A percentile compares a stretch with the other conserved stretches of the same genome.
These are phyloP conservation scores for Probaryconus sp. DNA, from an alignment of 1,140 invertebrate genomes.

Conservation along the genomic window DNA sequence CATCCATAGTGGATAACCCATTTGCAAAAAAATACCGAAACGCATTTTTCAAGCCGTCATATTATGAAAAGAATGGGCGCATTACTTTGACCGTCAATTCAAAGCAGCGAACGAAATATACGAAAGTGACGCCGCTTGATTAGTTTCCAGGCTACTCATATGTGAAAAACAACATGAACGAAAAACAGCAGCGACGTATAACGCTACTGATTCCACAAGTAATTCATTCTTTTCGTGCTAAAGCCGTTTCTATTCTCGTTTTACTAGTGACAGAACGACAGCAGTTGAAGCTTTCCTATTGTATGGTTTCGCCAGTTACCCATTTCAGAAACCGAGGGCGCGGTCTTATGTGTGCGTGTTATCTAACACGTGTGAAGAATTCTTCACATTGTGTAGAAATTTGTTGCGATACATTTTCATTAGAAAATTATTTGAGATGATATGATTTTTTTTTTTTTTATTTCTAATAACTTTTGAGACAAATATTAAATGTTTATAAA, in stretches of 20 bases:
- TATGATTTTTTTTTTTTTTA: too few species aligned
- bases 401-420: too few species aligned
- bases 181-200: slow-evolving; percentile 33
- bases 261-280: slow-evolving; percentile 19
- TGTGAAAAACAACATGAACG: slow-evolving; percentile 41
- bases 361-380: too few species aligned
- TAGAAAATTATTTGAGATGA: too few species aligned
- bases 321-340: too few species aligned
- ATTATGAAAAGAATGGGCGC: slow-evolving; percentile 25
- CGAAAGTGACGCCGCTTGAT: slow-evolving; percentile 36
- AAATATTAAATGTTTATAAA: too few species aligned
- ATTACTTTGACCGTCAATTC: slow-evolving; percentile 37
- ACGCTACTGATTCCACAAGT: slow-evolving; percentile 25
- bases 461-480: too few species aligned
- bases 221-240: slow-evolving; percentile 45
- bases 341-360: too few species aligned
- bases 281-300: slow-evolving; percentile 13
- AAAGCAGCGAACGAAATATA: slow-evolving; percentile 15
- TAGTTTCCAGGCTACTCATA: slow-evolving; percentile 38
- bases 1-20: too few species aligned
- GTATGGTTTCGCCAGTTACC: slow-evolving; percentile 1
- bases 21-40: slow-evolving; percentile 5
- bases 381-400: too few species aligned
- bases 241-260: slow-evolving; percentile 33
- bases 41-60: slow-evolving; percentile 15